Conservation (phyloP, 2,888 invertebrate genomes). For the Pasiphila rectangulata region DNA sequence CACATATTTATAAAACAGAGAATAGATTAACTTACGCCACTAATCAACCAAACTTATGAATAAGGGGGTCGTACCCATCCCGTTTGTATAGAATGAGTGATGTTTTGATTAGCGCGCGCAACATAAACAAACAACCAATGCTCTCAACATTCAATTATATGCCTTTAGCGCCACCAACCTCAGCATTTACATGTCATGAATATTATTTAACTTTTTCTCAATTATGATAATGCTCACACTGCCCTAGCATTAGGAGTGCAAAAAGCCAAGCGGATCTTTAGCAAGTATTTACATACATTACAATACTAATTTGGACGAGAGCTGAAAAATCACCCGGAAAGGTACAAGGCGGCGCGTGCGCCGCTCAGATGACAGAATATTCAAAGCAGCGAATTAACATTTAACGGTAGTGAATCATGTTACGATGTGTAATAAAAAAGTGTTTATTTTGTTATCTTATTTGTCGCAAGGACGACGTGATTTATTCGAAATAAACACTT, state of each 20-base stretch:
- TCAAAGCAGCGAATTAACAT: slow-evolving; percentile 50
- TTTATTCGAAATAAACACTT: slow-evolving; percentile 40
- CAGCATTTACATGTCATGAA: slow-evolving; percentile 78
- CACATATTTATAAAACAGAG: no score
- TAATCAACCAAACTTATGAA: no score
- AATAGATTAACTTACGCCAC: no score
- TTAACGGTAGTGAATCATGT: slow-evolving; percentile 52
- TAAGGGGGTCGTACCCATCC: background rate
- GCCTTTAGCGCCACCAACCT: slow-evolving; percentile 64
- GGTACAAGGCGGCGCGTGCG: slow-evolving; percentile 48
- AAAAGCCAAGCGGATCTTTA: slow-evolving; percentile 62
- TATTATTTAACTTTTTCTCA: slow-evolving; percentile 74
- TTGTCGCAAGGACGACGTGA: slow-evolving; percentile 40
- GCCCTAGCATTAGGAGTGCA: slow-evolving; percentile 70
- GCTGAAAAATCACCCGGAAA: slow-evolving; percentile 52
- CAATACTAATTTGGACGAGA: slow-evolving; percentile 59
- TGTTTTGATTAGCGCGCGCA: background rate
- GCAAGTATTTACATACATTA: slow-evolving; percentile 69
- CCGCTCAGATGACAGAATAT: slow-evolving; percentile 45
- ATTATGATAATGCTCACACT: slow-evolving; percentile 61
- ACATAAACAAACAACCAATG: slow-evolving; percentile 39
- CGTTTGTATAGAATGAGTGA: background rate
- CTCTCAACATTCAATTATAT: slow-evolving; percentile 63
- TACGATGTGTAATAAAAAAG: slow-evolving; percentile 38
- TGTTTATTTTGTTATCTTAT: slow-evolving; percentile 35